Evolutionary conservation across 2,888 invertebrate species (phyloP).

Genomic region (Charanyca ferruginea): DNA sequence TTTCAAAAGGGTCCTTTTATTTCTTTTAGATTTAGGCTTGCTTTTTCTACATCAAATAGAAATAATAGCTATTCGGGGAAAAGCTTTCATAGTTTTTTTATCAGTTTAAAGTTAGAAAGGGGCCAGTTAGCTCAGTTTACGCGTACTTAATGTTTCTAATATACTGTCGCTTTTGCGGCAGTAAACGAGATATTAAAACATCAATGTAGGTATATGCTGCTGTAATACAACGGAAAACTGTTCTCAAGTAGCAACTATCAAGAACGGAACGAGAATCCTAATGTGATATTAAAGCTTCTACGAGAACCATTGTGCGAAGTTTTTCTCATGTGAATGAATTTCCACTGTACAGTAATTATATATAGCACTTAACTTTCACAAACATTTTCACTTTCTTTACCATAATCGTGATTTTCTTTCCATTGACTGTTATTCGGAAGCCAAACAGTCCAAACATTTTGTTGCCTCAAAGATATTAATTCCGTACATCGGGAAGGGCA

Average conservation of each 20-base stretch:
- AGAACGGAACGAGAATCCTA: slow-evolving; percentile 13
- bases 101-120: slow-evolving; percentile 20
- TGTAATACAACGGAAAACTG: not conserved
- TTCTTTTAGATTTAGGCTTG: slow-evolving; percentile 44
- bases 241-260: slow-evolving; percentile 9
- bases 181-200: slow-evolving; percentile 4
- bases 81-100: slow-evolving; percentile 17
- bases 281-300: slow-evolving; percentile 9
- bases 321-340: slow-evolving; percentile 7
- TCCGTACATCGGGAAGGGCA: slow-evolving; percentile 33
- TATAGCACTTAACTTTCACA: slow-evolving; percentile 1
- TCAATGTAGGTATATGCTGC: not conserved
- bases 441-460: not conserved
- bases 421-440: slow-evolving; percentile 3
- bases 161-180: not conserved
- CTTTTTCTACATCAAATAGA: slow-evolving; percentile 46
- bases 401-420: not conserved
- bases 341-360: slow-evolving; percentile 1
- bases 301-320: not conserved
- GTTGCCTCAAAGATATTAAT: slow-evolving; percentile 32
- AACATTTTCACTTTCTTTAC: not conserved
- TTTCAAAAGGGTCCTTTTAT: slow-evolving; percentile 55
- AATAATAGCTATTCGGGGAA: slow-evolving; percentile 34
- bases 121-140: not conserved
- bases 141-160: not conserved